phyloP scores from a whole-genome alignment of 2,888 invertebrate species.

The Lepidocyrtinus sp. region DNA sequence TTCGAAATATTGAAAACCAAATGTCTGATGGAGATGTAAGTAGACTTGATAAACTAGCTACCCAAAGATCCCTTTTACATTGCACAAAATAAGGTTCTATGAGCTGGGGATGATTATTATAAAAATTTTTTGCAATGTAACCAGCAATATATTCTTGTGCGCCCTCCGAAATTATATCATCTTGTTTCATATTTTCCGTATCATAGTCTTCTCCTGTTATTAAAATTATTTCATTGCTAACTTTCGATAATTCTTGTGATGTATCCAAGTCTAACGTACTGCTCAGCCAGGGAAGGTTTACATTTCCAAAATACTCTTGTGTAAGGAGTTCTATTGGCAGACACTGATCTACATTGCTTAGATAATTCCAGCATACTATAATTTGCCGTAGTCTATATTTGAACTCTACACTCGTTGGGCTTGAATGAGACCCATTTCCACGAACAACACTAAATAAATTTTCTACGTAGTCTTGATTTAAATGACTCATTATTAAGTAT shows the following conservation, averaged over 20 bases:
- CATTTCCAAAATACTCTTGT: neutral
- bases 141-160: conserved; percentile 26
- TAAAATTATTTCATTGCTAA: too few relatives aligned
- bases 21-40: neutral
- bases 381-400: neutral
- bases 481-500: neutral
- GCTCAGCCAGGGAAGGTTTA: neutral
- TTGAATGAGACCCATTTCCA: neutral
- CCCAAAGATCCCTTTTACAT: neutral
- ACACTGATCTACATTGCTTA: neutral
- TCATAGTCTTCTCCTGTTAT: too few relatives aligned
- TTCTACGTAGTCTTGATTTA: conserved; percentile 35
- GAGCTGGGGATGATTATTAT: neutral
- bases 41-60: neutral
- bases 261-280: neutral
- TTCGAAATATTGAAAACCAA: neutral
- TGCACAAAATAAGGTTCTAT: neutral
- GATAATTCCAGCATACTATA: neutral
- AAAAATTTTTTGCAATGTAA: conserved; percentile 11
- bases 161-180: neutral
- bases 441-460: neutral
- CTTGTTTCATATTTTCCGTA: neutral
- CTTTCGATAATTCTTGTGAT: too few relatives aligned
- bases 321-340: neutral
- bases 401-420: conserved; percentile 14